These are phyloP conservation scores for Sylvilagus bachmani DNA, from an alignment of 2,113 vertebrate genomes.

Conservation along the genomic window DNA sequence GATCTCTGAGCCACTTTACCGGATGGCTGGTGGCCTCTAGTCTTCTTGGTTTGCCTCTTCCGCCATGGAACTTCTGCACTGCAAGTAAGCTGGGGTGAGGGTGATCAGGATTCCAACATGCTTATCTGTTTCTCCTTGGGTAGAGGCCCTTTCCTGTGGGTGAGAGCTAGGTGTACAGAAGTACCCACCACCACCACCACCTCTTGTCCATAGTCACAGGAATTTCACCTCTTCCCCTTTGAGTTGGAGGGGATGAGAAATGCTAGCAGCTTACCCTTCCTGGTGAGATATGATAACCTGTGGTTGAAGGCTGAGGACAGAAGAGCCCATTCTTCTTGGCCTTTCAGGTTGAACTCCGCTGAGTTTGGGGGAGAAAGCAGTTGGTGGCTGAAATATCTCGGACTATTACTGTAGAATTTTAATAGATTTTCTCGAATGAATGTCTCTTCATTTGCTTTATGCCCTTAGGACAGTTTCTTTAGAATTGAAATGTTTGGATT, in stretches of 20 bases:
- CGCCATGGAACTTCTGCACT: neutral
- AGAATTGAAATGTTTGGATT: neutral
- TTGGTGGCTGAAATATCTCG: neutral
- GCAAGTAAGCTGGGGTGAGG: neutral
- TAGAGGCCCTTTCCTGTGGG: neutral
- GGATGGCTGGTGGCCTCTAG: neutral
- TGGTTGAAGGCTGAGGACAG: neutral
- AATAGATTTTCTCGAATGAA: conserved; percentile 46
- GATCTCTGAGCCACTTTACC: neutral
- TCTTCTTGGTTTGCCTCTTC: neutral
- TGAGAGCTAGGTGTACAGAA: neutral
- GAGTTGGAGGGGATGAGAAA: conserved; percentile 10
- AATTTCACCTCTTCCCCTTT: conserved; percentile 26
- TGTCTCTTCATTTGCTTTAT: conserved; percentile 37
- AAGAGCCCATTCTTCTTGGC: neutral
- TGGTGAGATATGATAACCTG: neutral
- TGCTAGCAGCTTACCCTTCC: neutral
- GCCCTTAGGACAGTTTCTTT: neutral
- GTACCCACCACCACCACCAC: neutral
- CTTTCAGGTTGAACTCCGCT: neutral
- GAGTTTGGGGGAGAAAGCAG: neutral
- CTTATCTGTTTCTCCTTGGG: neutral
- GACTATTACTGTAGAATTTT: neutral
- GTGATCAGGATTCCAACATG: neutral
- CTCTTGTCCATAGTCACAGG: neutral